Base-by-base conservation (phyloP, 1,140 invertebrate genomes). In the Drosophila obscura region DNA sequence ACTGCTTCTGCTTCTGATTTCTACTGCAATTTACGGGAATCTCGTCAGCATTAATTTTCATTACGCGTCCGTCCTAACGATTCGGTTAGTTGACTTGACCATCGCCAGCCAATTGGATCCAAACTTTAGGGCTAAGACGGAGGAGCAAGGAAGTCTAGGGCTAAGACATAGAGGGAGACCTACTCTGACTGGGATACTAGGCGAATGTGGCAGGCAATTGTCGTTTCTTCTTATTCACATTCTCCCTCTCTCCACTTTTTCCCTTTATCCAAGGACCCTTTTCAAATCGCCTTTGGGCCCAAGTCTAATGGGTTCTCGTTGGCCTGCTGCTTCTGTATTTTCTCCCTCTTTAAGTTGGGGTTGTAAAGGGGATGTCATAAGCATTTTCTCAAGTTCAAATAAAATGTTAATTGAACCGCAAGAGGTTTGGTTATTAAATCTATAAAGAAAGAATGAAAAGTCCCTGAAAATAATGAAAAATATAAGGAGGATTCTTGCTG, bases 11-110 rank as follows among this genome's bases (percentile, higher is more conserved):
- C 28, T 62, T 44, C 56, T 61, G 58, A 41, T 65, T 62, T 51
- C 64, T 65, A 52, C 57, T 35, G 55, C 67, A 82, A 78, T 83
- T 87, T 87, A 87, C 78, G 83, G 83, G 80, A 45, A 58, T 69
- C 66, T 87, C 82, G 83, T 87, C 82, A 87, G 82, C 82, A 87
- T 87, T 87, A 87, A 87, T 87, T 87, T 87, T 87, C 82, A 87
- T 87, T 87, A 87, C 82, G 83, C 82, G 82, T 87, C 39, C 82
- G 83, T 81, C 79, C 78, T 82, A 88, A 88, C 82, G 82, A 73
- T 87, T 87, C 83, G 82, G 78, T 88, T 87, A 82, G 82, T 87
- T 87, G 82, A 88, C 82, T 79, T 84, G 61, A 55, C 51, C 75
- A 75, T 67, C 66, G 71, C 43, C 64, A 69, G 68, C 57, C 68